phyloP scores from a whole-genome alignment of 2,113 vertebrate species.

The Spea bombifrons region DNA sequence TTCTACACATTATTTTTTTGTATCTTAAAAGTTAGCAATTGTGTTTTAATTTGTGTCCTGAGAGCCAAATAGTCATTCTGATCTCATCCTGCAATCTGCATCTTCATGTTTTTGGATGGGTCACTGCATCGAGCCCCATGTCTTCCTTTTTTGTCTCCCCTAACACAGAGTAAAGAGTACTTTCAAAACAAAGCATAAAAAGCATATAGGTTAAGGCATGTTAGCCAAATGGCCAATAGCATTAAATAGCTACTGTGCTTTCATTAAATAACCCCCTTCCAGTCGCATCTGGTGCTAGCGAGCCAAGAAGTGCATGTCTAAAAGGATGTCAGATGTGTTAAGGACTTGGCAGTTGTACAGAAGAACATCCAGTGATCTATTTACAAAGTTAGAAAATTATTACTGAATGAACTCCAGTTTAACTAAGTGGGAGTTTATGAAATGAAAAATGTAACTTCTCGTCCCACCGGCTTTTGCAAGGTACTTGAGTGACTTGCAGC shows the following conservation, averaged over 20 bases:
- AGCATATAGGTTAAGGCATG: constrained; percentile 4
- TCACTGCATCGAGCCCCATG: no score
- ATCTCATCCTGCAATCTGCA: no score
- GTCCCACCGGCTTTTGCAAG: neutral
- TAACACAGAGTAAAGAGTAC: neutral
- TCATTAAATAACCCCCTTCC: constrained; percentile 15
- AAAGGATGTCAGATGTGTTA: constrained; percentile 43
- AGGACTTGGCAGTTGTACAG: constrained; percentile 23
- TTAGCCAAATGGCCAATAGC: constrained; percentile 26
- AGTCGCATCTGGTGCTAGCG: constrained; percentile 15
- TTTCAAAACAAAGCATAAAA: neutral
- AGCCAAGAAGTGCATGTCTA: constrained; percentile 6
- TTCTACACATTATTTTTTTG: no score
- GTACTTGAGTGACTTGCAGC: constrained; percentile 6
- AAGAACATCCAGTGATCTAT: constrained; percentile 30
- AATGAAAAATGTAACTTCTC: constrained; percentile 6
- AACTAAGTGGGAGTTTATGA: constrained; percentile 29
- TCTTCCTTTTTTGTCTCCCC: no score
- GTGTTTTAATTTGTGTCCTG: no score
- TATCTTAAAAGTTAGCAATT: no score
- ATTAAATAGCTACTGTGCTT: constrained; percentile 24
- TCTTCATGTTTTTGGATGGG: no score
- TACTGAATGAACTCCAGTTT: constrained; percentile 7
- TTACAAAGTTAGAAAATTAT: constrained; percentile 31
- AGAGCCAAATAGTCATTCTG: no score